Evolutionary conservation across 2,888 invertebrate genomes (phyloP).

Genomic region (Dasysyrphus albostriatus): DNA sequence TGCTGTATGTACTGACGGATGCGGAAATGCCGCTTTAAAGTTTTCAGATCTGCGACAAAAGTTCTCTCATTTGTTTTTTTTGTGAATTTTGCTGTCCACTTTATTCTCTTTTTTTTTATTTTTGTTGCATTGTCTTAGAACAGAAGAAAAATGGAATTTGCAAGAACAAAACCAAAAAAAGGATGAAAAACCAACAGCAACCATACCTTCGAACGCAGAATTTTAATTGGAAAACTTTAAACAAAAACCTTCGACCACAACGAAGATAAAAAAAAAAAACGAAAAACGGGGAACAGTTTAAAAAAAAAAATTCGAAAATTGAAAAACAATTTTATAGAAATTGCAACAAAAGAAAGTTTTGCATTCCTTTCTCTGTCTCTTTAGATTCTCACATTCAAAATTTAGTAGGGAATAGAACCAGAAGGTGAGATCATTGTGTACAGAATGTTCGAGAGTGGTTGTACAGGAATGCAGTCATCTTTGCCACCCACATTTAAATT

Average conservation of each 20-base stretch:
- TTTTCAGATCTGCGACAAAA: conserved; percentile 37
- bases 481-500: conserved; percentile 40
- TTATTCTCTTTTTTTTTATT: neutral
- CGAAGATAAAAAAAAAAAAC: conserved; percentile 34
- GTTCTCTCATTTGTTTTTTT: conserved; percentile 23
- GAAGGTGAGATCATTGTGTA: conserved; percentile 9
- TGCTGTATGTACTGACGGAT: neutral
- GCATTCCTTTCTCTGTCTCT: neutral
- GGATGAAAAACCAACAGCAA: neutral
- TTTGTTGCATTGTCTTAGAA: conserved; percentile 11
- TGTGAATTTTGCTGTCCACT: conserved; percentile 14
- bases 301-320: conserved; percentile 26
- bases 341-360: conserved; percentile 54
- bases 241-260: conserved; percentile 65
- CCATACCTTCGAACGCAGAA: conserved; percentile 41
- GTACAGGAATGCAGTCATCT: conserved; percentile 17
- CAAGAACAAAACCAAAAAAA: conserved; percentile 14
- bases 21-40: conserved; percentile 36
- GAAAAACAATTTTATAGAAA: conserved; percentile 45
- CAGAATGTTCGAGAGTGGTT: neutral
- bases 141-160: conserved; percentile 18
- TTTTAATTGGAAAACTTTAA: conserved; percentile 72
- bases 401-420: neutral
- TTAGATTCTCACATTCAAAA: neutral
- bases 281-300: neutral